These are phyloP conservation scores for Gymnosoma rotundatum DNA, from an alignment of 2,888 invertebrate genomes.

Conservation along the genomic window DNA sequence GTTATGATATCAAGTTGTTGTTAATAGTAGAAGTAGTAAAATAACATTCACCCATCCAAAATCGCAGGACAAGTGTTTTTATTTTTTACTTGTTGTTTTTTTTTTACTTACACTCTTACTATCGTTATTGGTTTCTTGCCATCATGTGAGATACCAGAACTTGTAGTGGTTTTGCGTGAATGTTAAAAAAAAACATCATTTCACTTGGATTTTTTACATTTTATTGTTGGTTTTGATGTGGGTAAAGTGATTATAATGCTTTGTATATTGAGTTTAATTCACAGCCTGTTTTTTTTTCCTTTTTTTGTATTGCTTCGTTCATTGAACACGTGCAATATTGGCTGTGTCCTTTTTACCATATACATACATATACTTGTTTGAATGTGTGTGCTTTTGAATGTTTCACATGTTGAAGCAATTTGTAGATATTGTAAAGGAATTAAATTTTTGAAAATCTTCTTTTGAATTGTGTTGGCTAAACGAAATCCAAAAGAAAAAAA, in stretches of 20 bases:
- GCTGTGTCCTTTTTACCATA: conserved; percentile 56
- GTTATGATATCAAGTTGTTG: conserved; percentile 53
- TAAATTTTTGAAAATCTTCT: conserved; percentile 61
- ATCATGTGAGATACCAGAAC: conserved; percentile 26
- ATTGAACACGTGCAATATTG: conserved; percentile 71
- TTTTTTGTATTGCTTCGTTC: conserved; percentile 25
- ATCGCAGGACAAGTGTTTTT: conserved; percentile 65
- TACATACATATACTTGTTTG: not conserved
- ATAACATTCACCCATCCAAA: conserved; percentile 51
- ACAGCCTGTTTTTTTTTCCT: conserved; percentile 52
- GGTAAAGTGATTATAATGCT: conserved; percentile 71
- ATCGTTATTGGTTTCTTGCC: not conserved
- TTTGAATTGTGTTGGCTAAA: conserved; percentile 47
- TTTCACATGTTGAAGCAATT: conserved; percentile 61
- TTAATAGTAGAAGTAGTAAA: conserved; percentile 53
- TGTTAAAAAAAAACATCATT: conserved; percentile 21
- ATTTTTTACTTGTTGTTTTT: conserved; percentile 23
- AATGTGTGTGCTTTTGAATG: not conserved
- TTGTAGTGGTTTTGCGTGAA: conserved; percentile 59
- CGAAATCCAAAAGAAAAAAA: conserved; percentile 4
- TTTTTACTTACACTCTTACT: conserved; percentile 14
- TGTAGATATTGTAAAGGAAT: conserved; percentile 68
- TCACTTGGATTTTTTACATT: conserved; percentile 45
- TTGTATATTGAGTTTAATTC: conserved; percentile 67
- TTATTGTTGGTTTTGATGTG: conserved; percentile 64